Evolutionary conservation across 2,888 invertebrate species (phyloP).

Genomic region (Panzeria rudis): DNA sequence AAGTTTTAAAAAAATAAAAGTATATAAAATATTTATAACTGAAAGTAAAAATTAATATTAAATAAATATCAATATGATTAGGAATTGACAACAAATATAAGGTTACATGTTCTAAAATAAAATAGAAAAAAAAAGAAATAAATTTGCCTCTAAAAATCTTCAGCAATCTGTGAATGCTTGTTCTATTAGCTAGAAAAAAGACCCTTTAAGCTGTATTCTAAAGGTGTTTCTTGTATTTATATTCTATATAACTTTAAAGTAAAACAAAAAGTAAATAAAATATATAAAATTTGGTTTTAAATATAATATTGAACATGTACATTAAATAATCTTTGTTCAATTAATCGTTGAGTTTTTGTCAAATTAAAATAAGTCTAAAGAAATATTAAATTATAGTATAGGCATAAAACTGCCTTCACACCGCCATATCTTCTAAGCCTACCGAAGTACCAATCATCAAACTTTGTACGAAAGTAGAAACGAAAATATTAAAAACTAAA

Average conservation of each 20-base stretch:
- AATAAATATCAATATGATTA: slow-evolving; percentile 16
- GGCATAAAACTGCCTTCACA: too few relatives aligned
- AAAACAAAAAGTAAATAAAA: not conserved
- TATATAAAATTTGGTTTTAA: not conserved
- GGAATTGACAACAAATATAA: not conserved
- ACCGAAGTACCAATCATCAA: too few relatives aligned
- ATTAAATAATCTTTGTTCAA: not conserved
- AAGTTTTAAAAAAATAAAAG: slow-evolving; percentile 7
- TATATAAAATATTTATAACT: not conserved
- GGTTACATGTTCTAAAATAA: not conserved
- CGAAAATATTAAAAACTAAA: too few relatives aligned
- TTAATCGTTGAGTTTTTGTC: not conserved
- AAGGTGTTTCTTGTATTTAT: slow-evolving; percentile 3
- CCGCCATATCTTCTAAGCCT: too few relatives aligned
- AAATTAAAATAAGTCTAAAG: not conserved
- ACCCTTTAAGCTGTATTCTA: not conserved
- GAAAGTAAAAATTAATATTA: slow-evolving; percentile 20
- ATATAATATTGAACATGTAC: not conserved
- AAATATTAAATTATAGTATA: too few relatives aligned
- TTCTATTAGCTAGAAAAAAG: slow-evolving; percentile 1
- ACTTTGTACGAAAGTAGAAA: too few relatives aligned
- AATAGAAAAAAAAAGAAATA: not conserved
- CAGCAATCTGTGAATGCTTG: slow-evolving; percentile 16
- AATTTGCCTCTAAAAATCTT: not conserved
- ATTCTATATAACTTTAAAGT: not conserved